Base-by-base conservation (phyloP, 2,888 invertebrate species). In the Hemistola chrysoprasaria region DNA sequence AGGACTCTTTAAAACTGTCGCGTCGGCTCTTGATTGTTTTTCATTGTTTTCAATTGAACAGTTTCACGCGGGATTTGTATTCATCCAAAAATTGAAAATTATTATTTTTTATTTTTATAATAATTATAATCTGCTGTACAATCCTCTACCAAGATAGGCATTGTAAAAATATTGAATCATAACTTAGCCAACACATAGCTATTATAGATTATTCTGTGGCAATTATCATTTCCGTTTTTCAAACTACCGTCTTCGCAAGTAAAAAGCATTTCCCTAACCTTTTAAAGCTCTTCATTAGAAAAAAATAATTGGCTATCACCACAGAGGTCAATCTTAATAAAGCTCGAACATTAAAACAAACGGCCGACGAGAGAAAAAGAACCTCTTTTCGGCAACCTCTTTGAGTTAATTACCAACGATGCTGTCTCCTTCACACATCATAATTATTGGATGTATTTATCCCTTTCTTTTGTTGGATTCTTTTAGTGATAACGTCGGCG, bases 351-450 rank as follows among this genome's bases (percentile, higher is more conserved):
- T 68, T 71, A 77, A 78, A 78, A 79, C 78, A 78, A 80, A 80
- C 78, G 79, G 68, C 60, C 66, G 69, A 72, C 67, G 61, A 63
- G 62, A 67, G 62, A 59, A 62, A 70, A 74, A 74, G 24, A 43
- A 34, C 73, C 70, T 65, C 76, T 77, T 85, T 85, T 86, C 86
- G 86, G 86, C 84, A 68, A 78, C 71, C 69, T 70, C 78, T 81
- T 85, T 82, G 82, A 74, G 81, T 78, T 87, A 84, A 87, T 86
- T 86, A 83, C 73, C 53, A 54, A 8, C 42, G 28, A 9, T 1
- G 0, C 43, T 44, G 22, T 62, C 61, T 42, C 53, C 46, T 47
- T 62, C 47, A 49, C 63, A 49, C 65, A 37, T 22, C n/a, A 22
- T 3, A 25, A 39, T 33, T 43, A 23, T 30, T 16, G 9, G 8